Base-by-base conservation (phyloP, 2,113 vertebrate species). In the Anguilla rostrata region DNA sequence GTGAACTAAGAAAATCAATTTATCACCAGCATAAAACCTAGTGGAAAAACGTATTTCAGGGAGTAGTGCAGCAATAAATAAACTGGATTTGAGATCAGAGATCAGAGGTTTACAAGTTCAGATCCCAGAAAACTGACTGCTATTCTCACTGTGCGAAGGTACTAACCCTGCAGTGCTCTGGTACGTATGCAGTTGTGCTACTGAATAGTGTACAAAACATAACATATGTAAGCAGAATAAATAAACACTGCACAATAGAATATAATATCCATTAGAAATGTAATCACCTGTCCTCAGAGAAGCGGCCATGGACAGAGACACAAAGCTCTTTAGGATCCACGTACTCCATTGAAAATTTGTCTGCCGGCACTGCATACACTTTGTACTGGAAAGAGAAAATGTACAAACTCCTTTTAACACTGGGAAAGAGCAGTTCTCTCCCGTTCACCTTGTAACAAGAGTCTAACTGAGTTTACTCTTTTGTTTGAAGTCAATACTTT, bases 271-370 rank as follows among this genome's bases (percentile, higher is more conserved):
- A 39, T 39, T 87, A 9, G 63, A 26, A 71, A 46, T 49, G 46
- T 63, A 26, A 79, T 75, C 88, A 95, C 95, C 93, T 95, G 92
- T 95, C 92, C 43, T 95, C 92, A 8, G 94, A 93, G 90, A 95
- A 93, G 60, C 78, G 94, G 2, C 94, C 92, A 22, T 97, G 96
- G 88, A 91, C 91, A 84, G 97, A 97, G 87, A 97, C 91, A 87
- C 98, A 99, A 71, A 95, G 92, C 16, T 97, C 92, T 88, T 96
- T 94, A 66, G 98, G 97, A 12, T 95, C 91, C 66, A 97, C 90
- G 0, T 97, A 97, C 29, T 97, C 97, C 71, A 93, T 84, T 81
- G 96, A 96, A 94, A 98, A 99, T 85, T 97, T 95, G 71, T 97
- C 95, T 16, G 87, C 85, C 53, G 97, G 95, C 85, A 99, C 90